A percentile compares a stretch with the other conserved stretches of the same genome.
These are phyloP conservation scores for Orchesellides sinensis DNA, from an alignment of 2,888 invertebrate species.

Conservation along the genomic window DNA sequence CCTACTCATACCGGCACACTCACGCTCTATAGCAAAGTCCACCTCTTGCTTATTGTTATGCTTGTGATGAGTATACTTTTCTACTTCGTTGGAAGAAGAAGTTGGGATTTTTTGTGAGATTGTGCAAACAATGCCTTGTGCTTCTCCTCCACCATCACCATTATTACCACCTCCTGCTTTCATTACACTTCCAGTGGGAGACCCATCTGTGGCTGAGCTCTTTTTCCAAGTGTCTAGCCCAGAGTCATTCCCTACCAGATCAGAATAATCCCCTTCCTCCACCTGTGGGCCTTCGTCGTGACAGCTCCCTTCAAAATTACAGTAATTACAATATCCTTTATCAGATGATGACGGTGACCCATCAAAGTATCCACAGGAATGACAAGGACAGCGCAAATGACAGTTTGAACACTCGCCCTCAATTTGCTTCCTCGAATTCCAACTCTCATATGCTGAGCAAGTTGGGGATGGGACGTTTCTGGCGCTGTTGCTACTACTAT, in stretches of 20 bases:
- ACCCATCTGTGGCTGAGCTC: constrained; percentile 8
- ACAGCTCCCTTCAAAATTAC: constrained; percentile 51
- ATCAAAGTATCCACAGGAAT: neutral
- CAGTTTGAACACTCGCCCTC: neutral
- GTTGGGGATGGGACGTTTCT: constrained; percentile 41
- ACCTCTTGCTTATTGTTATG: constrained; percentile 21
- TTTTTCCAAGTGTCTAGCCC: constrained; percentile 74
- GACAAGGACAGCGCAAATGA: neutral
- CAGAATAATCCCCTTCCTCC: constrained; percentile 40
- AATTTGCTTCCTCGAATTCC: constrained; percentile 32
- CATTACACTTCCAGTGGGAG: constrained; percentile 22
- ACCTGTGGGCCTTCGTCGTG: constrained; percentile 23
- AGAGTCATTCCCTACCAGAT: constrained; percentile 69
- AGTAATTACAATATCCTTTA: constrained; percentile 40
- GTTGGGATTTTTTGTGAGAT: constrained; percentile 71
- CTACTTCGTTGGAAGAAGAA: neutral
- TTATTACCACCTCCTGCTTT: constrained; percentile 30
- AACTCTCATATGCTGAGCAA: constrained; percentile 53
- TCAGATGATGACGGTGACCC: neutral
- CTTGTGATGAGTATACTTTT: neutral
- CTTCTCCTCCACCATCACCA: constrained; percentile 37
- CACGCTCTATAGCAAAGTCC: constrained; percentile 26
- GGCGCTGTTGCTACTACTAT: neutral
- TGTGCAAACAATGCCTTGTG: constrained; percentile 73
- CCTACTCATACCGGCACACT: constrained; percentile 3